Evolutionary conservation across 2,113 vertebrate species (phyloP).

Genomic region (Corydoras sp.): DNA sequence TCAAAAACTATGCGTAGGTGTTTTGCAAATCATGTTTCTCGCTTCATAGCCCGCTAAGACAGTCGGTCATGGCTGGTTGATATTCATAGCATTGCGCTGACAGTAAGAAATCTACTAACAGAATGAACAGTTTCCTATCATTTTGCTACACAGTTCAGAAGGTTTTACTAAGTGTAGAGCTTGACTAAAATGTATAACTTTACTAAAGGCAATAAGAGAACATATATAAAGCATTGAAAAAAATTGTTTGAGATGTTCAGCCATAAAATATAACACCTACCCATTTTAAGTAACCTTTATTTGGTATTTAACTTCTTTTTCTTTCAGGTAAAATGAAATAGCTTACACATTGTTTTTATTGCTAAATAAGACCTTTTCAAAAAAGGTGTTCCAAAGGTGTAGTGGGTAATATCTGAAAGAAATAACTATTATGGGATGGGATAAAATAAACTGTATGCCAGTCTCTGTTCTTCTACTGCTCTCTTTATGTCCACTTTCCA

Average conservation of each 20-base stretch:
- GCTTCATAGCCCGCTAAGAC: neutral
- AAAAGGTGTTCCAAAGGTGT: neutral
- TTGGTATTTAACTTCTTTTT: neutral
- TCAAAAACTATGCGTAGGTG: neutral
- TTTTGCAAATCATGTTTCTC: slow-evolving; percentile 3
- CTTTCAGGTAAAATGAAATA: neutral
- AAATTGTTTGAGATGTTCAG: neutral
- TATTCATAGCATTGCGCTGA: neutral
- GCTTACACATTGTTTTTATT: neutral
- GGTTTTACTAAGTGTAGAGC: too few relatives aligned
- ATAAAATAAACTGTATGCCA: slow-evolving; percentile 4
- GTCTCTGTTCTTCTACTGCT: neutral
- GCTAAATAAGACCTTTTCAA: neutral
- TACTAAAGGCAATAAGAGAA: neutral
- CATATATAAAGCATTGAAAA: neutral
- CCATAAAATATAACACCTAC: neutral
- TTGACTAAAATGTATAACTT: neutral
- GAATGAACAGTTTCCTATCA: neutral
- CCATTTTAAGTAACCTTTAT: neutral
- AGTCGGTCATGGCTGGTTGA: neutral
- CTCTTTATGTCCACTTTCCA: neutral
- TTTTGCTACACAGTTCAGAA: neutral
- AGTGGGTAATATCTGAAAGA: slow-evolving; percentile 8
- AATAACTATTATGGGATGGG: neutral
- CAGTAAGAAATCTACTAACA: neutral